Base-by-base conservation (phyloP, 2,797 vertebrate genomes). In the Lutjanus campechanus region DNA sequence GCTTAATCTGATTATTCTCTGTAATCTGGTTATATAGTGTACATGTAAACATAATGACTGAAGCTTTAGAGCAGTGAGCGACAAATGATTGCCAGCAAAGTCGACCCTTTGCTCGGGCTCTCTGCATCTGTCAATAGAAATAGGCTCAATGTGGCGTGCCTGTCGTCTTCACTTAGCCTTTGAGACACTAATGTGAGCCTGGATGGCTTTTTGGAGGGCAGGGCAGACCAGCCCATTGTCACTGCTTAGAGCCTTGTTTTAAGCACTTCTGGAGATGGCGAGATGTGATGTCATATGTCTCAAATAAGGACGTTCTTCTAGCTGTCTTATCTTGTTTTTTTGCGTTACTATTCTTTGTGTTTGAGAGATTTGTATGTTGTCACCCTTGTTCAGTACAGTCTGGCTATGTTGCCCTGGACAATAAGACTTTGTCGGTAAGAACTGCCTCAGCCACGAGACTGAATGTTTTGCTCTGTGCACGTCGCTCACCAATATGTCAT, bases 101-200 rank as follows among this genome's bases (percentile, higher is more conserved):
- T 86, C 61, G 46, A 91, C 87, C 87, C 83, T 83, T 65, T 65
- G 85, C 83, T 84, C 73, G 5, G 73, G 62, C 69, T 72, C 72
- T 87, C 81, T 74, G 51, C 73, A 62, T 79, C 84, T 89, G 92
- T 92, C 91, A 90, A 83, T 89, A 91, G 84, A 78, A 88, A 92
- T 86, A 50, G 83, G 53, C 83, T 84, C 82, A 69, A 40, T 13
- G 77, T 69, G 83, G 81, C 79, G 44, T 4, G 76, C 71, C 73
- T 91, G 92, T 91, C 92, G 40, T 77, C 85, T 87, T 82, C 75
- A 72, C 81, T 93, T 77, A 88, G 82, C 77, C 73, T 88, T 76
- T 41, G 50, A 73, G 75, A 79, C 65, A 5, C 78, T 79, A 80
- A 76, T 77, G 70, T 83, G 51, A 47, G 81, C 77, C 76, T 76